Base-by-base conservation (phyloP, 2,888 invertebrate species). In the Limnephilus marmoratus region DNA sequence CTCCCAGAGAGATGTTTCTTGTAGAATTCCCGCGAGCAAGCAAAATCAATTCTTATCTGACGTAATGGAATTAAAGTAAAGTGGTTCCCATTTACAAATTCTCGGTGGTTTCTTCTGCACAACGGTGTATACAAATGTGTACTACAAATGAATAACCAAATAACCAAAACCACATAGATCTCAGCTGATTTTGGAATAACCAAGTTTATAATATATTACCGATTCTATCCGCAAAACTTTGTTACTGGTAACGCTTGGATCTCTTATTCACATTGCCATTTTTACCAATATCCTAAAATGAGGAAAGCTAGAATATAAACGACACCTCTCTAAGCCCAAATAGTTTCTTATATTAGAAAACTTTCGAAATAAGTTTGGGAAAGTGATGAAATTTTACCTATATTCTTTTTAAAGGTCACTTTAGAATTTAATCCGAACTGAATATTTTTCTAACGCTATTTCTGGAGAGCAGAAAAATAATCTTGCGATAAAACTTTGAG, bases 31-130 rank as follows among this genome's bases (percentile, higher is more conserved):
- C 80, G 89, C 91, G 68, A 90, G 88, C 91, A 91, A 93, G 93
- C 91, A 90, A 92, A 93, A 93, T 93, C 93, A 92, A 93, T 93
- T 92, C 91, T 90, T 91, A 85, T 90, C 91, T 85, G 87, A 29
- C 53, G 91, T 90, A 93, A 93, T 89, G 91, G 92, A 90, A 92
- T 92, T 93, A 91, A 90, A 91, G 90, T 91, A 90, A 91, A 91
- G 90, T 87, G 90, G 90, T 90, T 91, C 92, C 83, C 89, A 92
- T 85, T 90, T 68, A 90, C 93, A 87, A 90, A 90, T 24, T 24
- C 68, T 68, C 68, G 0, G 68, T 24, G 24, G 68, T n/a, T 68
- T 9, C 68, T 68, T n/a, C 68, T 68, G 68, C 68, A 68, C 24
- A 68, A 68, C 9, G 68, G 24, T n/a, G 24, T 18, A 68, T 7